Evolutionary conservation across 2,797 vertebrate species (phyloP).

Genomic region (Pangasius mekongensis): DNA sequence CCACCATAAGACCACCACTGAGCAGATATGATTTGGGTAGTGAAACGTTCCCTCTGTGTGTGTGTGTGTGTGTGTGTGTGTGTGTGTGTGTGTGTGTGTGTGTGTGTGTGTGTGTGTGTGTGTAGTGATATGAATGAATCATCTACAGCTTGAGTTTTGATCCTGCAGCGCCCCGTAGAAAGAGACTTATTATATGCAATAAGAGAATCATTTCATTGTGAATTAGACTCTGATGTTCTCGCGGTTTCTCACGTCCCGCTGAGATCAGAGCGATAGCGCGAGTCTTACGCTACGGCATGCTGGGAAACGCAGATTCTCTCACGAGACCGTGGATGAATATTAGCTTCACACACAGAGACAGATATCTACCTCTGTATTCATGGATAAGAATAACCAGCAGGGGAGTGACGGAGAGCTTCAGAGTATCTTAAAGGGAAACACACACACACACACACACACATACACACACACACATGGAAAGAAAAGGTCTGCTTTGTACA

Average conservation of each 20-base stretch:
- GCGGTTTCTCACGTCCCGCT: not conserved
- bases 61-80: no score
- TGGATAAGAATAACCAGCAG: conserved; percentile 23
- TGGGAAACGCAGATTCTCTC: conserved; percentile 21
- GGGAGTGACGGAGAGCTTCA: conserved; percentile 26
- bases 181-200: conserved; percentile 9
- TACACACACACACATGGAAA: not conserved
- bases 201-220: conserved; percentile 15
- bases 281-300: not conserved
- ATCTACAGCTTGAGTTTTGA: not conserved
- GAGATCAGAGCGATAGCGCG: not conserved
- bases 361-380: not conserved
- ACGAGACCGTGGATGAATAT: not conserved
- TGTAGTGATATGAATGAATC: not conserved
- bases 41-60: not conserved
- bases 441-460: conserved; percentile 5
- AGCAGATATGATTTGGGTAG: not conserved
- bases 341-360: not conserved
- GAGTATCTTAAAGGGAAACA: conserved; percentile 39
- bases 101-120: conserved; percentile 8
- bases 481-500: not conserved
- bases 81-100: conserved; percentile 10
- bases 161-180: not conserved
- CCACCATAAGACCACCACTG: not conserved
- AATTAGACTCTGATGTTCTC: conserved; percentile 23